Evolutionary conservation across 2,888 invertebrate genomes (phyloP), one percentile per base, ranked within the genome.

Genomic region (Eupithecia pulchellata): DNA sequence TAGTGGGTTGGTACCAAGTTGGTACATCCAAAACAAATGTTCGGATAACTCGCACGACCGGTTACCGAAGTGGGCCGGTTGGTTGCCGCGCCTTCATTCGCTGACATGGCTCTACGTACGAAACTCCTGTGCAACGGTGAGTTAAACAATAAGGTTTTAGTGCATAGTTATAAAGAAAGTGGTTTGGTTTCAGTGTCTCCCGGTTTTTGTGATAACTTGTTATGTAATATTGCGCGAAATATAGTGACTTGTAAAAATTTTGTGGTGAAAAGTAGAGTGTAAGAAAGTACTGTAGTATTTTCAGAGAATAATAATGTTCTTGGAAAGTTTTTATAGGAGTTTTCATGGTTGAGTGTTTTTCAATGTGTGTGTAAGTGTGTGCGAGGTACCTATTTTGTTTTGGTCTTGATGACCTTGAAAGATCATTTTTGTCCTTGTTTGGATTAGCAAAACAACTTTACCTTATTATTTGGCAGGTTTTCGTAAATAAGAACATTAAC

Each of bases 121-220:
- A 88, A 86, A 88, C 92, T 93, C 88, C 89, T 93, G 88, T 91
- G 93, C 89, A 89, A 84, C 82, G 89, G 93, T 93, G 84, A 86
- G 82, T 81, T 77, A 79, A 73, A 30, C 4, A n/a, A 60, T 32
- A n/a, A 32, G 1, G 4, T 57, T 17, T 27, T 27, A 55, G 25
- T 55, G 55, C 27, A n/a, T 42, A 42, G 1, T 36, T 36, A 13
- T 36, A 1, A 36, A 13, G 36, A 36, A 36, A 36, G 36, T 36
- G 36, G 13, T 5, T 39, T n/a, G 0, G 42, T 32, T 32, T 32
- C 6, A 32, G 32, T 47, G 47, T 52, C 25, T 52, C 13, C 20
- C 20, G 42, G 42, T 47, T 47, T 47, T 20, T 42, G 42, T 9
- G 9, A 9, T 8, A 42, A n/a, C n/a, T n/a, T n/a, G n/a, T n/a